Base-by-base conservation (phyloP, 2,888 invertebrate species). In the Neria commutata region DNA sequence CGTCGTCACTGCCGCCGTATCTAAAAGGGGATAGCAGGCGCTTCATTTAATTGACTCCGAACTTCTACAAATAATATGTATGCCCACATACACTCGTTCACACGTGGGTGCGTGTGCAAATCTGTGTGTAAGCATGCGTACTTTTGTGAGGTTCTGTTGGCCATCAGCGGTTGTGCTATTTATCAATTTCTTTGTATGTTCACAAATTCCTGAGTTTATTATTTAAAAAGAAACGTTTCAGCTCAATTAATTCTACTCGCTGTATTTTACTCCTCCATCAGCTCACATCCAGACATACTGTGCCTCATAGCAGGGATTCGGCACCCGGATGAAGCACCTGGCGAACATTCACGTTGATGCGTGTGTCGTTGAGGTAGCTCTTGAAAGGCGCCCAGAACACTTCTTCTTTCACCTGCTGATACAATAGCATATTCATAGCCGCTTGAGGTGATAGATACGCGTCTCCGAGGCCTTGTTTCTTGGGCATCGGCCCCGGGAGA, bases 331-430 rank as follows among this genome's bases (percentile, higher is more conserved):
- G 85, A 71, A 94, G 83, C 33, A 98, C 96, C 84, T 98, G 97
- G 75, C 98, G 84, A 6, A 97, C 89, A 85, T 97, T 98, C 66
- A 98, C 86, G 84, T 98, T 98, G 56, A 98, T 92, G 75, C 98
- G 87, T 29, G 91, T 90, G 68, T 85, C 84, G 52, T 83, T 79
- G 45, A 92, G 81, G 80, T 91, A 95, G 50, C 83, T 77, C 19
- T 82, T 76, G 73, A 86, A 88, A 3, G 82, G 83, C 58, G 74
- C 71, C 88, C 88, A 89, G 71, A 83, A 81, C 0, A 67, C 56
- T 26, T 80, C 76, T 61, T 83, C 76, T 10, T 65, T 64, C 45
- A 82, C 79, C 47, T 72, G 55, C 60, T 74, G 60, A 67, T 71
- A 75, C 23, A 81, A 57, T 66, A 67, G 47, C 1, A 54, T 50